phyloP scores from a whole-genome alignment of 1,140 invertebrate species.

The Solenopsis invicta region DNA sequence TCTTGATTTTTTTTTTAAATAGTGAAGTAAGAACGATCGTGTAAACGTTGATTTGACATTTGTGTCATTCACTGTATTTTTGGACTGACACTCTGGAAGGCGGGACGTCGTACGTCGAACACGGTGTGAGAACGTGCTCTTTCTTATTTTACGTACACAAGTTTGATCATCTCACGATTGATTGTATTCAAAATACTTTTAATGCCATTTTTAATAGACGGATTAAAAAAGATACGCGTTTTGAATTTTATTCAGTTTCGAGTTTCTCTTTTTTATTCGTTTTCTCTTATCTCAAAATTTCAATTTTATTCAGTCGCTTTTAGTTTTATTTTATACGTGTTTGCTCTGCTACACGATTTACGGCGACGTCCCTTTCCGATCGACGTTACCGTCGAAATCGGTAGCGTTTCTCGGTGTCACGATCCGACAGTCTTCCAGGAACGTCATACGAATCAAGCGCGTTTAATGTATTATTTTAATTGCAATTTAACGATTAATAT shows the following conservation, averaged over 20 bases:
- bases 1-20: slow-evolving; percentile 64
- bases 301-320: slow-evolving; percentile 45
- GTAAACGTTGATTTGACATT: slow-evolving; percentile 70
- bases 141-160: slow-evolving; percentile 33
- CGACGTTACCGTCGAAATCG: background rate
- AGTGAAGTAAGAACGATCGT: slow-evolving; percentile 64
- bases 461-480: slow-evolving; percentile 79
- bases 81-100: slow-evolving; percentile 68
- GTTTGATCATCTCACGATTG: slow-evolving; percentile 6
- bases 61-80: slow-evolving; percentile 71
- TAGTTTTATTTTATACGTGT: slow-evolving; percentile 52
- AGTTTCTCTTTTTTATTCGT: slow-evolving; percentile 48
- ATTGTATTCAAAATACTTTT: slow-evolving; percentile 16
- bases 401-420: background rate
- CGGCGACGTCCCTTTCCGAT: background rate
- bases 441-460: slow-evolving; percentile 61
- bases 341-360: background rate
- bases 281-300: background rate
- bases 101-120: slow-evolving; percentile 49
- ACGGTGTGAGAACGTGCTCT: slow-evolving; percentile 9
- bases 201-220: slow-evolving; percentile 32
- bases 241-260: slow-evolving; percentile 49
- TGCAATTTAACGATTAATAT: slow-evolving; percentile 80
- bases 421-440: slow-evolving; percentile 57
- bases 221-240: slow-evolving; percentile 26